Evolutionary conservation across 2,888 invertebrate species (phyloP), one percentile per base, ranked within the genome.

Genomic region (Metopia argyrocephala): DNA sequence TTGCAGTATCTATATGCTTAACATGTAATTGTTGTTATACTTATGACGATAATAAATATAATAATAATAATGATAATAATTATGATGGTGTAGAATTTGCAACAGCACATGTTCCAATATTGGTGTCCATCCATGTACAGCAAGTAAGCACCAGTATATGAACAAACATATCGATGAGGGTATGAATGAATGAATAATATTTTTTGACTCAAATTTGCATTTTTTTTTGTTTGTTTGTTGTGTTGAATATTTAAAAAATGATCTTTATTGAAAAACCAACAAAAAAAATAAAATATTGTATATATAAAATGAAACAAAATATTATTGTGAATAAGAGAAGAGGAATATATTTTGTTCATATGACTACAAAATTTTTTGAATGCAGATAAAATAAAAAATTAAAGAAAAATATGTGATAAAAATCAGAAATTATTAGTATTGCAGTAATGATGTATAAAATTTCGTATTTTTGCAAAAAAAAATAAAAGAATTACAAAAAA

Each of bases 51-150:
- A 70, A 76, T 71, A 12, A 70, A 7, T 52, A 69, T 46, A 54
- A 79, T 56, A 66, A 76, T 79, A 87, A 88, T 89, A 88, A 85
- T 83, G 81, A 86, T 87, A 54, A 79, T 56, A 66, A 76, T 79
- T 87, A 88, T 89, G 89, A 85, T 83, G 81, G 86, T 87, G 84
- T 85, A 84, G 83, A 85, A 86, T 87, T 88, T 85, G 86, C 86
- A 89, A 85, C 85, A 87, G 81, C 78, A 74, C 74, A 81, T 81
- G 79, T 78, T 79, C 52, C 59, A 78, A 76, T 54, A 79, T 79
- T 59, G 46, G 70, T 74, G 27, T 31, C 28, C 50, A 52, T 25
- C 9, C n/a, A n/a, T n/a, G n/a, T n/a, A 27, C 18, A 64, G 20
- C 2, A 48, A 50, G 25, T 50, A n/a, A 52, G 7, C 7, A 6